Conservation (phyloP, 2,888 invertebrate genomes). For the Sepioteuthis lessoniana region DNA sequence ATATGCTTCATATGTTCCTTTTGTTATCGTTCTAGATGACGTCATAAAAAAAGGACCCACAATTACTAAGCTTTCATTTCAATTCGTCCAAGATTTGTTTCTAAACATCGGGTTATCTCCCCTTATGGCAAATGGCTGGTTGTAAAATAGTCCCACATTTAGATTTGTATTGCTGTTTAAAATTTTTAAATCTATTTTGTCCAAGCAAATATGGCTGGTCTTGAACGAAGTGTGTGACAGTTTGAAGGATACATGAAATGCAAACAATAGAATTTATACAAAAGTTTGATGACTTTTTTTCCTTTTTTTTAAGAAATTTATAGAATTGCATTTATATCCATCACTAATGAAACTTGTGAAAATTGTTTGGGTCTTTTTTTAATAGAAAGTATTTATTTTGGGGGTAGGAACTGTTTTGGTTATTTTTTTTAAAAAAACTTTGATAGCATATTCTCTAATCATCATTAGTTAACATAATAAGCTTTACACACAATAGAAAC, state of each 20-base stretch:
- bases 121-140: background rate
- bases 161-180: background rate
- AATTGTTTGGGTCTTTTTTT: background rate
- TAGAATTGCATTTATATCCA: background rate
- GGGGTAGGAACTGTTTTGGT: background rate
- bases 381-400: background rate
- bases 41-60: background rate
- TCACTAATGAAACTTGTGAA: background rate
- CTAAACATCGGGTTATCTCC: background rate
- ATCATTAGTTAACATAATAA: too few species aligned
- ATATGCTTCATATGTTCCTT: slow-evolving; percentile 34
- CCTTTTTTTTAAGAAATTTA: background rate
- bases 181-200: background rate
- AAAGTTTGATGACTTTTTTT: background rate
- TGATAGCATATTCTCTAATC: background rate
- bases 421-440: background rate
- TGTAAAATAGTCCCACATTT: background rate
- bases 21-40: slow-evolving; percentile 47
- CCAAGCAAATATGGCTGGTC: background rate
- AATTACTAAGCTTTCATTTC: background rate
- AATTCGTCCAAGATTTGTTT: background rate
- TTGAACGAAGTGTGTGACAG: too few species aligned
- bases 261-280: background rate
- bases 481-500: too few species aligned
- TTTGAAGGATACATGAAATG: background rate